Base-by-base conservation (phyloP, 2,888 invertebrate species). In the Tuta absoluta region DNA sequence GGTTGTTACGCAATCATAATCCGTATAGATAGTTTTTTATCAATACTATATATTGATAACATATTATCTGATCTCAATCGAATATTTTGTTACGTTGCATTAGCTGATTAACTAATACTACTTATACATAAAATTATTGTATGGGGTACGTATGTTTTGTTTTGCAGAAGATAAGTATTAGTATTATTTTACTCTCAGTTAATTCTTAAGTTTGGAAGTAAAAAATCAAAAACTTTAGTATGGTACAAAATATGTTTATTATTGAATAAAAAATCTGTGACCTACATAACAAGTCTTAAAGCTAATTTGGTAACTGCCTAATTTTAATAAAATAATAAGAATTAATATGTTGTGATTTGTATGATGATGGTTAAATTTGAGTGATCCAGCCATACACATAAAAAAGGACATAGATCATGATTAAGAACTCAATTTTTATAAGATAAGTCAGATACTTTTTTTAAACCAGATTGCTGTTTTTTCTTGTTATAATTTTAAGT, bases 251-350 rank as follows among this genome's bases (percentile, higher is more conserved):
- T 63, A 48, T 45, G n/a, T 37, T 62, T 53, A n/a, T 63, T 62
- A 62, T 62, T 62, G 56, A 56, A 58, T 62, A 64, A 64, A 62
- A 66, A 64, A 63, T 66, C 51, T 45, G 24, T 23, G 17, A 66
- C 49, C 62, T 66, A 66, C 64, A 66, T 64, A 66, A 66, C 66
- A 64, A 65, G 14, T 33, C 61, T 63, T 66, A 59, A 33, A 62
- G 24, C 53, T 49, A 61, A 57, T 63, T 64, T 66, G 66, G 66
- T 66, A 66, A 66, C 66, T 56, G 58, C 57, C 11, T 24, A 62
- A 19, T 21, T 21, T 21, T 17, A 14, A 37, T 21, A 23, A 14
- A 53, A 2, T 53, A 21, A 23, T 51, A 1, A 12, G 1, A 48
- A 21, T 49, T 11, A 2, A 21, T 23, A 21, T 11, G 11, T 49